A percentile compares a stretch with the other conserved stretches of the same genome.
These are phyloP conservation scores for Hydrotaea diabolus DNA, from an alignment of 2,888 invertebrate genomes.

Conservation along the genomic window DNA sequence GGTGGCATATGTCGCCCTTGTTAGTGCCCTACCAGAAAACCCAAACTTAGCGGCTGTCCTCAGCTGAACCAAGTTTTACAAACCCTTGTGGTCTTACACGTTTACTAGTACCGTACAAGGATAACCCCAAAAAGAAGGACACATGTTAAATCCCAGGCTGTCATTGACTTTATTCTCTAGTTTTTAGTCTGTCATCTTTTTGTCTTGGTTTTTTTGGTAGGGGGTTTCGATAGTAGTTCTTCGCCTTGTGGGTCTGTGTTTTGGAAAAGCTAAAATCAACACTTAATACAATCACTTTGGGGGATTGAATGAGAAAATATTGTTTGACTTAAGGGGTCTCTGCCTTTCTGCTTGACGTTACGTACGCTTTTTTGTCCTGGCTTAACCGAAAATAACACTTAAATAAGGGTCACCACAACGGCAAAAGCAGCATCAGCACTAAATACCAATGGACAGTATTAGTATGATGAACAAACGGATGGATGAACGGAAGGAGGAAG, in stretches of 20 bases:
- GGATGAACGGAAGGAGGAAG: too few relatives aligned
- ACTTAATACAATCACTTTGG: constrained; percentile 44
- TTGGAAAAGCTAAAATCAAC: constrained; percentile 25
- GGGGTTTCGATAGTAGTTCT: too few relatives aligned
- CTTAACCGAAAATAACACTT: constrained; percentile 12
- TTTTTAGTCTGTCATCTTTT: background rate
- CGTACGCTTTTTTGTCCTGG: background rate
- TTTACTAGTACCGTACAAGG: background rate
- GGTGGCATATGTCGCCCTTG: too few relatives aligned
- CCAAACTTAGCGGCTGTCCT: too few relatives aligned
- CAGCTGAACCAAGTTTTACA: too few relatives aligned
- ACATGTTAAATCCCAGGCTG: constrained; percentile 46
- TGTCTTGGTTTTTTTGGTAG: background rate
- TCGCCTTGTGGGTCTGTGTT: background rate
- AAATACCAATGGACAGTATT: constrained; percentile 3
- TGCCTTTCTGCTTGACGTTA: too few relatives aligned
- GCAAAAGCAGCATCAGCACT: background rate
- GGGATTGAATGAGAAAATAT: constrained; percentile 26
- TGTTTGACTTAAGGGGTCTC: constrained; percentile 38
- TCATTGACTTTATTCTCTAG: constrained; percentile 24
- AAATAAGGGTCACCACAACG: constrained; percentile 50
- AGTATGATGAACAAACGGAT: background rate
- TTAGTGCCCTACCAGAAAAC: too few relatives aligned
- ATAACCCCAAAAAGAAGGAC: constrained; percentile 18
- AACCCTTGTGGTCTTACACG: background rate